Evolutionary conservation across 2,888 invertebrate species (phyloP), one percentile per base, ranked within the genome.

Genomic region (Drosophila meridionalis): DNA sequence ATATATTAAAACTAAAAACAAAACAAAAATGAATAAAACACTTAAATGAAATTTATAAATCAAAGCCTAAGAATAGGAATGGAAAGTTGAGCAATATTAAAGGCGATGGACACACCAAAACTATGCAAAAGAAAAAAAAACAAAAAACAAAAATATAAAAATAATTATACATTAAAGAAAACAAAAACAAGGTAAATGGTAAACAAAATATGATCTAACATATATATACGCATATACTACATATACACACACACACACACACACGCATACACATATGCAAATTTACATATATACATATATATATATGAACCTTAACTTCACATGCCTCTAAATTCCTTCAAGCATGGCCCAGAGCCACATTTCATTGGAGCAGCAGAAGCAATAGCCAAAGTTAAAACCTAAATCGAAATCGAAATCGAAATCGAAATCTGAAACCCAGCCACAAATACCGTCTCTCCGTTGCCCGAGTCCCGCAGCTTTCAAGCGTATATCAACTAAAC

Each of bases 11-110:
- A 88, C 61, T 50, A 75, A 73, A 77, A 68, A 73, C 61, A 60
- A 69, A 63, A 58, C 58, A 76, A 42, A 69, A 76, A 76, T 50
- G 2, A 50, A 50, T 11, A 52, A 84, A 65, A 82, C 75, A 86
- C 74, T 82, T 76, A 78, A 84, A 83, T 83, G 81, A 88, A 75
- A 87, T 85, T 87, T 88, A 86, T 82, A 77, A 80, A 76, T 76
- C 77, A 78, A 78, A 73, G 69, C 76, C 73, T 69, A 76, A 78
- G 56, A 72, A 76, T 69, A 74, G 45, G 64, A 58, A 69, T 20
- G 80, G 58, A 78, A 80, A 80, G 80, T 76, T 78, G 80, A 78
- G 80, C 78, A 80, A 78, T 78, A 76, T 66, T 63, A 48, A 32
- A 34, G 50, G 67, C 55, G 77, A 65, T 57, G 80, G 76, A 72